A percentile compares a stretch with the other conserved stretches of the same genome.
Evolutionary conservation across 2,797 vertebrate species (phyloP).

Genomic region (Gymnopithys bicolor): DNA sequence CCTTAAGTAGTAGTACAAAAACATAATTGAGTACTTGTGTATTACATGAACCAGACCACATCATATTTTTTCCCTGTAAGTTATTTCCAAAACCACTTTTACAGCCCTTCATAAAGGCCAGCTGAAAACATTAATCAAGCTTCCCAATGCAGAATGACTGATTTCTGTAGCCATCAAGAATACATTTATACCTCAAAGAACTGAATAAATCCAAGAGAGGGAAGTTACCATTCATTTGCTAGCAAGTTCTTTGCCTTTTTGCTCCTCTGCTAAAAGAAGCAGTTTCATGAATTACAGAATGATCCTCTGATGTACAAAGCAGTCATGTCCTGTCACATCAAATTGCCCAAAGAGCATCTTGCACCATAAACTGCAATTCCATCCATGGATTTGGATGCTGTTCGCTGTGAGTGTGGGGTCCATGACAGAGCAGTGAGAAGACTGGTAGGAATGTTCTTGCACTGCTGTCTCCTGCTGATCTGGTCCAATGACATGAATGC

Average conservation of each 20-base stretch:
- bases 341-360: not conserved
- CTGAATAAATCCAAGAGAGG: not conserved
- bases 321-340: not conserved
- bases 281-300: not conserved
- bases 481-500: fast-evolving
- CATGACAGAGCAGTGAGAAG: not conserved
- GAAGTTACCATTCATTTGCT: not conserved
- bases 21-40: not conserved
- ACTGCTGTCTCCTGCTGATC: not conserved
- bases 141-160: not conserved
- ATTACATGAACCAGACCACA: not conserved
- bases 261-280: not conserved
- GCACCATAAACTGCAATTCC: not conserved
- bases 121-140: conserved; percentile 5
- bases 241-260: not conserved
- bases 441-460: not conserved
- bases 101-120: not conserved
- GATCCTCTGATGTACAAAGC: not conserved
- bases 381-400: not conserved
- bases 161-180: conserved; percentile 8
- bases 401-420: not conserved
- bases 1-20: not conserved
- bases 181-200: not conserved
- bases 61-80: not conserved
- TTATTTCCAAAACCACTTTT: conserved; percentile 4